Evolutionary conservation across 2,797 vertebrate genomes (phyloP), one percentile per base, ranked within the genome.

Genomic region (Paguma larvata): DNA sequence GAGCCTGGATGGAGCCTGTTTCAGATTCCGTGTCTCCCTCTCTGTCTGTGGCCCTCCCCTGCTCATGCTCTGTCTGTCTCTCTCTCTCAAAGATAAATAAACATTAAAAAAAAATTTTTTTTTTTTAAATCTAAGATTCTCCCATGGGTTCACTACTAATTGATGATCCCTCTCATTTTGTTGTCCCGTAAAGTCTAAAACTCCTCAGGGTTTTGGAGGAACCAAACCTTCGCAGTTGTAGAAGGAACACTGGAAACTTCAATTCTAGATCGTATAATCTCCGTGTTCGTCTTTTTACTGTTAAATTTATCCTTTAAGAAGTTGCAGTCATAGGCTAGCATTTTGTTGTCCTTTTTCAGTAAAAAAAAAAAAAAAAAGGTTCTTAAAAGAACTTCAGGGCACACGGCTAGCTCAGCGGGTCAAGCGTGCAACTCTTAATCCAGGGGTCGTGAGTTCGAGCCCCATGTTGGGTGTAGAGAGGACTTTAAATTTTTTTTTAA

Each of bases 241-340:
- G 63, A 91, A 77, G 63, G 16, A 65, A 14, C 51, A 41, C 23
- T 70, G n/a, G 91, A 93, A 48, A 67, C 25, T 44, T 91, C 86
- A 92, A 80, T 79, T 80, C 23, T 89, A 72, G n/a, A 70, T 70
- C 46, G 72, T 67, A 41, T 18, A n/a, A 48, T 70, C 67, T 88
- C 85, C 51, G 46, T 34, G 7, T 73, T 85, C 59, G n/a, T 62
- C 63, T 79, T 73, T 92, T 83, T 86, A 75, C 83, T 65, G 30
- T 90, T 86, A 90, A 88, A 88, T 10, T 72, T 94, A 48, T 6
- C 72, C 77, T 92, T 79, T 46, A 75, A 93, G 88, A 84, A 62
- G 51, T n/a, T 86, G 32, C 46, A 16, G 6, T 65, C 41, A 27
- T 34, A 27, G 68, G 34, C 62, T 85, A 12, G 80, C n/a, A 68